phyloP scores from a whole-genome alignment of 2,797 vertebrate species.

The Hypotaenidia okinawae region DNA sequence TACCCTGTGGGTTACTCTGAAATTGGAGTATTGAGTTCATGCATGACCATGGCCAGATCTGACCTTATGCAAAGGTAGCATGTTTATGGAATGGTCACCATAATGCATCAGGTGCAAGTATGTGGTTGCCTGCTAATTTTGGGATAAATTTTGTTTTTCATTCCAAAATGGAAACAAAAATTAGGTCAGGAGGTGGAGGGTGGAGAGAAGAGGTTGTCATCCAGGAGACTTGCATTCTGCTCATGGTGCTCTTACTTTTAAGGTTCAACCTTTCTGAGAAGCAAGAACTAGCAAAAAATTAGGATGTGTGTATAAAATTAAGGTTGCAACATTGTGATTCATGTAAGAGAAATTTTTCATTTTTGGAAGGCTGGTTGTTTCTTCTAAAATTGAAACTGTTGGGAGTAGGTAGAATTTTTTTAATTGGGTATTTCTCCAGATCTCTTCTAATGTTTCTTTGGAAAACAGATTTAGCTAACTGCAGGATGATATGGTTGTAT shows the following conservation, averaged over 20 bases:
- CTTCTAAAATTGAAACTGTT: background rate
- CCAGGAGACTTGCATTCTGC: background rate
- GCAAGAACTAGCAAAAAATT: background rate
- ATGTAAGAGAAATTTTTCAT: background rate
- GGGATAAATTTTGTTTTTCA: background rate
- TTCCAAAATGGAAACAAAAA: background rate
- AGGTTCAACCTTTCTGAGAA: background rate
- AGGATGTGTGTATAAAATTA: background rate
- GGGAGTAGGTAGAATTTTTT: constrained; percentile 1
- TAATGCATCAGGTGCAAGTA: background rate
- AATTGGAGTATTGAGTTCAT: background rate
- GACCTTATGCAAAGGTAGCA: background rate
- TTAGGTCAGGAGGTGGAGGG: background rate
- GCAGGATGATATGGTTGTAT: background rate
- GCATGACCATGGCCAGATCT: background rate
- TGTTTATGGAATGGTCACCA: background rate
- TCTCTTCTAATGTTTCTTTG: background rate
- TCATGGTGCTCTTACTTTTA: background rate
- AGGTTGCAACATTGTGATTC: background rate
- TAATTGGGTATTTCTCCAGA: background rate
- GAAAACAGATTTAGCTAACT: background rate
- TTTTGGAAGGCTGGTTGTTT: background rate
- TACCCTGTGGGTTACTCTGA: background rate
- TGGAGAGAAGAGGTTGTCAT: background rate
- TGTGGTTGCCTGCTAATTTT: background rate